Conservation (phyloP, 1,140 invertebrate genomes). For the Globodera rostochiensis region DNA sequence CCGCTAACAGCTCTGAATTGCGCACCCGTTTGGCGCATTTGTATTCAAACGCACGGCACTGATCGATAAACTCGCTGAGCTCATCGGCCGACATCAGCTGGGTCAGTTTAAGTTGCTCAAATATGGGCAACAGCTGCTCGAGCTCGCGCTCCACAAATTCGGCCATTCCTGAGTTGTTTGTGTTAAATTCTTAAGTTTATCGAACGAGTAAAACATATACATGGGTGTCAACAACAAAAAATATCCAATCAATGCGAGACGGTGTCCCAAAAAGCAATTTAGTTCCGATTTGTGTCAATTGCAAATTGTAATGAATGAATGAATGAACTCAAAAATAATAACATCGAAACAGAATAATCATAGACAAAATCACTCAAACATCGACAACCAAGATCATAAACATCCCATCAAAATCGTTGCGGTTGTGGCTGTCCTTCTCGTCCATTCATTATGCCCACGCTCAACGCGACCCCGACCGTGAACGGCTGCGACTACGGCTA, state of each 20-base stretch:
- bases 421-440: too few relatives aligned
- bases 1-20: background rate
- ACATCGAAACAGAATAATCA: too few relatives aligned
- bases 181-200: background rate
- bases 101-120: conserved; percentile 23
- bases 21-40: conserved; percentile 19
- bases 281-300: too few relatives aligned
- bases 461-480: background rate
- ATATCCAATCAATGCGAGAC: too few relatives aligned
- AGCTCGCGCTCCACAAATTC: conserved; percentile 26
- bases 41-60: conserved; percentile 20
- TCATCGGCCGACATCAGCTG: conserved; percentile 10
- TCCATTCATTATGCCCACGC: background rate
- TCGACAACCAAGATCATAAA: background rate
- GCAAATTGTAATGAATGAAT: too few relatives aligned
- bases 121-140: conserved; percentile 18
- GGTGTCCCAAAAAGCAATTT: too few relatives aligned
- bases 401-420: background rate
- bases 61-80: conserved; percentile 9
- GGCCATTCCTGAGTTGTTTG: background rate
- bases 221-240: too few relatives aligned
- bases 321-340: too few relatives aligned
- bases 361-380: too few relatives aligned
- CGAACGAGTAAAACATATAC: too few relatives aligned
- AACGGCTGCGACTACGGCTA: conserved; percentile 33